These are phyloP conservation scores for Monoplex corrugatus DNA, from an alignment of 2,888 invertebrate genomes.

Conservation along the genomic window DNA sequence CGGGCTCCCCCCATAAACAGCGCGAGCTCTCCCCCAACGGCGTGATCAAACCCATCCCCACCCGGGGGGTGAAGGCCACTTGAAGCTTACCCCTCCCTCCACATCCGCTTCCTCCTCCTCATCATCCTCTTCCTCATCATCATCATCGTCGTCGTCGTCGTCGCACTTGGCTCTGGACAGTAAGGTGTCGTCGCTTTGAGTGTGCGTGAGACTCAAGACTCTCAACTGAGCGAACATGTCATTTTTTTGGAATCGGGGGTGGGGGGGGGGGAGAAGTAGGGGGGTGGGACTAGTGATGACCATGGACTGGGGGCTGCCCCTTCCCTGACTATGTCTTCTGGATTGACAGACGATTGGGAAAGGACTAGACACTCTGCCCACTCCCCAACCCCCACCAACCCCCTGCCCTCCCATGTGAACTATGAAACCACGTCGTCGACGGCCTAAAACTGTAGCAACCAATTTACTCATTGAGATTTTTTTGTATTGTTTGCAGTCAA, in stretches of 20 bases:
- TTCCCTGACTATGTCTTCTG: too few relatives aligned
- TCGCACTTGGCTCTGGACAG: neutral
- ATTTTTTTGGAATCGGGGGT: neutral
- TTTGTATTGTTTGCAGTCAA: too few relatives aligned
- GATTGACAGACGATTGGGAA: too few relatives aligned
- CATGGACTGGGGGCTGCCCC: too few relatives aligned
- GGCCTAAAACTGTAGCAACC: too few relatives aligned
- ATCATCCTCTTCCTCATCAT: neutral
- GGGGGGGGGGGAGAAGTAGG: neutral
- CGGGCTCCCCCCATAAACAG: neutral
- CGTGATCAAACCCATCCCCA: slow-evolving; percentile 35
- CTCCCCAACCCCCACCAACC: too few relatives aligned
- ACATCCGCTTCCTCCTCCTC: neutral
- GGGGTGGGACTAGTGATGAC: too few relatives aligned
- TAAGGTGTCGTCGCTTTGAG: slow-evolving; percentile 22
- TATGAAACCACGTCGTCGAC: too few relatives aligned
- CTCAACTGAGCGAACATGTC: neutral
- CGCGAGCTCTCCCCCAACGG: slow-evolving; percentile 7
- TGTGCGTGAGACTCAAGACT: neutral
- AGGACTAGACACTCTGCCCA: too few relatives aligned
- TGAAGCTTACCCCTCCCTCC: neutral
- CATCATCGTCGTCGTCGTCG: neutral
- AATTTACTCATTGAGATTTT: too few relatives aligned
- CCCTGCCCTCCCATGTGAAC: too few relatives aligned
- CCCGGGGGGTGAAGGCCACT: neutral